Base-by-base conservation (phyloP, 2,797 vertebrate species). In the Anableps anableps region DNA sequence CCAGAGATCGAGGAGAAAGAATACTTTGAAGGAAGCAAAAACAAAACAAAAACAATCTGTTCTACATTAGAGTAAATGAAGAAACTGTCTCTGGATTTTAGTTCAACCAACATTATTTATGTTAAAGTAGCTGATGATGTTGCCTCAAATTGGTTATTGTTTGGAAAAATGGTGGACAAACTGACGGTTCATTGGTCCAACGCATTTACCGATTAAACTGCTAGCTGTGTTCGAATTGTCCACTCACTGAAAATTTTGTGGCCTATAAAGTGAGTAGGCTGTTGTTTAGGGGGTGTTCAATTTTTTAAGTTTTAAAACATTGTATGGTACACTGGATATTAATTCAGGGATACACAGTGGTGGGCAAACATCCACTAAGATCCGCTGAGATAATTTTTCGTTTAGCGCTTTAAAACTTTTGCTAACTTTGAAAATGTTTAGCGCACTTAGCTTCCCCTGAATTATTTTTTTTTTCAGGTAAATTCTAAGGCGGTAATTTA, bases 1-100 rank as follows among this genome's bases (percentile, higher is more conserved):
- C 72, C 66, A 62, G 21, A 75, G 64, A 47, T 47, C 14, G 29
- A 5, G 48, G 41, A 60, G 53, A 79, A 76, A 26, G 41, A 66
- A 48, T 16, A 47, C 47, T 14, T 21, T 19, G 13, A 31, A 50
- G 26, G 43, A 81, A 68, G 16, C 58, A 38, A 29, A 36, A 73
- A 48, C n/a, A 2, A 23, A 23, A 17, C 31, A 66, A 21, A 34
- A 60, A 5, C 51, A 31, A 31, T 17, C 19, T 8, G 11, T 34
- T 34, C 6, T 17, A 29, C 26, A 5, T 41, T 43, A 3, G 36
- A 75, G 17, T 2, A 10, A 58, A 55, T 34, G 29, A 34, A 47
- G 23, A 5, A 10, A 38, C 13, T 43, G 34, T 50, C 43, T 60
- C 53, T 34, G 13, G 48, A 45, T 45, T 21, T 66, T 23, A 66